Base-by-base conservation (phyloP, 2,113 vertebrate genomes). In the Scortum barcoo region DNA sequence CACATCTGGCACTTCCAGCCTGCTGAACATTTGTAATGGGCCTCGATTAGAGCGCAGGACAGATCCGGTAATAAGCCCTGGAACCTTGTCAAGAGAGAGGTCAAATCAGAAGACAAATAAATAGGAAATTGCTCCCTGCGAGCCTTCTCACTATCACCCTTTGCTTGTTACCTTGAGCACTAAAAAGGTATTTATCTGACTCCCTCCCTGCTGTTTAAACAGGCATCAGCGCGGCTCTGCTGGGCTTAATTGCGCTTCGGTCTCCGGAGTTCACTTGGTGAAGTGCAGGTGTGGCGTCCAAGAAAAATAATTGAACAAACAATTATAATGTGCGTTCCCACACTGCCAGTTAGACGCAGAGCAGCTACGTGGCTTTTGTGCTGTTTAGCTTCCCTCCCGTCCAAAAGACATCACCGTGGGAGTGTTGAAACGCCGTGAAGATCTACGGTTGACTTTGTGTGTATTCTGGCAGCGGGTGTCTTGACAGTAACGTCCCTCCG, bases 221-320 rank as follows among this genome's bases (percentile, higher is more conserved):
- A 86, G 89, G 75, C 86, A 76, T 90, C 85, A 60, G 81, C 68
- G 46, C 66, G 28, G 88, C 83, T 90, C 88, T 19, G 54, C 26
- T 58, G 62, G 81, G 80, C 80, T 91, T 95, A 94, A 95, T 93
- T 94, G 93, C 84, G 58, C 84, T 80, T 28, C 2, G 72, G 71
- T 88, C 91, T 94, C 91, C 26, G 79, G 90, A 89, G 93, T 89
- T 92, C 83, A 76, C 86, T 86, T 83, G 73, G 57, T 75, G 85
- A 81, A 89, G 82, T 92, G 90, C 93, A 95, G 95, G 94, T 95
- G 93, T 75, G 63, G 69, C 83, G 11, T 93, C 91, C 90, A 92
- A 92, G 89, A 91, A 90, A 95, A 95, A 94, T 94, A 94, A 94
- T 93, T 93, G 92, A 93, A 91, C 93, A 94, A 95, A 95, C 93